Conservation (phyloP, 2,888 invertebrate species). For the Lasioglossum pauxillum region DNA sequence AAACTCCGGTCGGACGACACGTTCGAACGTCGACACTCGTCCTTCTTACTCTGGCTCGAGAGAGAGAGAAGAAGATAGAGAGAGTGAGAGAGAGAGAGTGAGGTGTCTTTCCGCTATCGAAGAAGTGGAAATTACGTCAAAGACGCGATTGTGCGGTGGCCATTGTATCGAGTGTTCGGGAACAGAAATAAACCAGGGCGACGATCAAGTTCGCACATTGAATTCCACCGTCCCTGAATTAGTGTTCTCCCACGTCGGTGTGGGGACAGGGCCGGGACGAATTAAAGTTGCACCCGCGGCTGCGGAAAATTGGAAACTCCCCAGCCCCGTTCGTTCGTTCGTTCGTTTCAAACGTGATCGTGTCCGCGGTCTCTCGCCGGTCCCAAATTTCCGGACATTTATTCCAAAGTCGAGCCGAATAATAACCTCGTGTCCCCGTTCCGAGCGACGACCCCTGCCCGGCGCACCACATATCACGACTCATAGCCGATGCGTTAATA, state of each 20-base stretch:
- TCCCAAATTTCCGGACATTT: slow-evolving; percentile 39
- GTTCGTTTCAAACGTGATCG: background rate
- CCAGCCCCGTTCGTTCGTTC: background rate
- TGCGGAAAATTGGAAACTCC: slow-evolving; percentile 44
- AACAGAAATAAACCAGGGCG: slow-evolving; percentile 37
- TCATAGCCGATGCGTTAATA: slow-evolving; percentile 56
- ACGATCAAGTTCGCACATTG: slow-evolving; percentile 28
- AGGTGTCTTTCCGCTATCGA: slow-evolving; percentile 53
- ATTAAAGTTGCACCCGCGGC: slow-evolving; percentile 32
- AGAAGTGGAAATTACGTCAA: slow-evolving; percentile 59
- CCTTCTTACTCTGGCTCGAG: slow-evolving; percentile 4
- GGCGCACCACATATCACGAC: slow-evolving; percentile 19
- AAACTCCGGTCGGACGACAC: slow-evolving; percentile 42
- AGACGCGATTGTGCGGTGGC: slow-evolving; percentile 44
- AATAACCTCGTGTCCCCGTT: slow-evolving; percentile 30
- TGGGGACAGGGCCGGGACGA: slow-evolving; percentile 4
- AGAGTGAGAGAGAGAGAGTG: background rate
- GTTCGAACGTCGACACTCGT: slow-evolving; percentile 26
- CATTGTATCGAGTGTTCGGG: slow-evolving; percentile 44
- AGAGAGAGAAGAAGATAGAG: background rate
- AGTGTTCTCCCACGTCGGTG: slow-evolving; percentile 11
- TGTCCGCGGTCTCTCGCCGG: background rate
- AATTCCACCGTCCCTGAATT: slow-evolving; percentile 35
- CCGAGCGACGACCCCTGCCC: slow-evolving; percentile 17
- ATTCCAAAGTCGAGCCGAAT: slow-evolving; percentile 3